Conservation (phyloP, 2,113 vertebrate genomes). For the Diadophis punctatus region DNA sequence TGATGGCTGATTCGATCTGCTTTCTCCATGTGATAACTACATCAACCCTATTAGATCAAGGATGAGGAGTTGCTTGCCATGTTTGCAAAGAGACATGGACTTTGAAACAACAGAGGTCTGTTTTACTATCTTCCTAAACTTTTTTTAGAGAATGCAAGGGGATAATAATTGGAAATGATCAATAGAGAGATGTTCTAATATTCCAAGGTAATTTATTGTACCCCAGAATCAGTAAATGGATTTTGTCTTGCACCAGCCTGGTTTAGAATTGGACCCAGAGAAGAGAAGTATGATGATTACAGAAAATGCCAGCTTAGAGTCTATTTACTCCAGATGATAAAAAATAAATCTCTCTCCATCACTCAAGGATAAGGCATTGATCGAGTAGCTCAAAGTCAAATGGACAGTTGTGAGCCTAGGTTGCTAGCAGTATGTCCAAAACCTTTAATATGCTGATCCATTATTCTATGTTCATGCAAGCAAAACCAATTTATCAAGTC, state of each 20-base stretch:
- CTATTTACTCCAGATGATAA: background rate
- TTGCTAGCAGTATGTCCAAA: background rate
- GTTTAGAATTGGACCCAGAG: background rate
- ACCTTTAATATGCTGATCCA: background rate
- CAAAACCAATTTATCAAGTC: background rate
- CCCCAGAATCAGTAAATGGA: background rate
- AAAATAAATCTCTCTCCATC: background rate
- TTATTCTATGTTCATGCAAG: background rate
- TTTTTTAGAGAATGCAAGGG: background rate
- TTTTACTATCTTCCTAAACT: background rate
- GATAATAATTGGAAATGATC: background rate
- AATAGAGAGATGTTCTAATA: background rate
- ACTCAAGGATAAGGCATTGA: background rate
- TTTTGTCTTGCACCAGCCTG: background rate
- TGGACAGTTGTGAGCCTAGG: background rate
- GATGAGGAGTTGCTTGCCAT: background rate
- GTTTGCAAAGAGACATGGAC: background rate
- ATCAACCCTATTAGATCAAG: background rate
- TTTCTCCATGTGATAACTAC: background rate
- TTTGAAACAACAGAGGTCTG: background rate
- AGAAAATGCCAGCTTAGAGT: background rate
- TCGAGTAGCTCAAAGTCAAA: background rate
- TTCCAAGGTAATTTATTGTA: background rate
- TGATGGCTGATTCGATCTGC: background rate
- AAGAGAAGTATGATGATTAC: background rate